phyloP scores from a whole-genome alignment of 1,140 invertebrate species.

The Lethocerus indicus region DNA sequence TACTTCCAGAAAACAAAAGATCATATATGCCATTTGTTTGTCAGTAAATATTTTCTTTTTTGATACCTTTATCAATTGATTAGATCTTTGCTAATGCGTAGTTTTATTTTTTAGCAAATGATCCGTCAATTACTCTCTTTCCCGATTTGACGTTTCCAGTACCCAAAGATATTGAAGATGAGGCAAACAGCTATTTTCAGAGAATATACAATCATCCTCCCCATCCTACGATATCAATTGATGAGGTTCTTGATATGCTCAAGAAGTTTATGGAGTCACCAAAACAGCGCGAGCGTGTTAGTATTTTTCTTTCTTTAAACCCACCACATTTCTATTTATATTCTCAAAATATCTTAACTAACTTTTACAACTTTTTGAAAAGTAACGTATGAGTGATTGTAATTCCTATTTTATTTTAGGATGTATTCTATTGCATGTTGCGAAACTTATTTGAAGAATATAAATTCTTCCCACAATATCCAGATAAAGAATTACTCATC shows the following conservation, averaged over 20 bases:
- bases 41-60: too few relatives aligned
- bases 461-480: slow-evolving; percentile 95
- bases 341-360: too few relatives aligned
- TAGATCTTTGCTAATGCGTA: too few relatives aligned
- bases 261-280: slow-evolving; percentile 89
- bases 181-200: slow-evolving; percentile 96
- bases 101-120: too few relatives aligned
- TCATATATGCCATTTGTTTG: background rate
- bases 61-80: too few relatives aligned
- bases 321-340: too few relatives aligned
- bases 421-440: slow-evolving; percentile 94
- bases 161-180: slow-evolving; percentile 92
- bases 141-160: too few relatives aligned
- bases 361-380: too few relatives aligned
- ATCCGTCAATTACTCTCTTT: too few relatives aligned
- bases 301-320: slow-evolving; percentile 17
- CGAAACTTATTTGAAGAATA: slow-evolving; percentile 98
- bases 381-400: background rate
- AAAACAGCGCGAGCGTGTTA: slow-evolving; percentile 63
- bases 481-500: slow-evolving; percentile 91
- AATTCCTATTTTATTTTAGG: slow-evolving; percentile 22
- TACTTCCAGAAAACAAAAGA: too few relatives aligned
- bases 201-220: slow-evolving; percentile 95
- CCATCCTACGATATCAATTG: slow-evolving; percentile 77
- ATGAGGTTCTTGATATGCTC: slow-evolving; percentile 85